Percentiles rank a stretch among this genome's conserved stretches.
Evolutionary conservation across 2,888 invertebrate genomes (phyloP).

Genomic region (Lepidocyrtoides sp.): DNA sequence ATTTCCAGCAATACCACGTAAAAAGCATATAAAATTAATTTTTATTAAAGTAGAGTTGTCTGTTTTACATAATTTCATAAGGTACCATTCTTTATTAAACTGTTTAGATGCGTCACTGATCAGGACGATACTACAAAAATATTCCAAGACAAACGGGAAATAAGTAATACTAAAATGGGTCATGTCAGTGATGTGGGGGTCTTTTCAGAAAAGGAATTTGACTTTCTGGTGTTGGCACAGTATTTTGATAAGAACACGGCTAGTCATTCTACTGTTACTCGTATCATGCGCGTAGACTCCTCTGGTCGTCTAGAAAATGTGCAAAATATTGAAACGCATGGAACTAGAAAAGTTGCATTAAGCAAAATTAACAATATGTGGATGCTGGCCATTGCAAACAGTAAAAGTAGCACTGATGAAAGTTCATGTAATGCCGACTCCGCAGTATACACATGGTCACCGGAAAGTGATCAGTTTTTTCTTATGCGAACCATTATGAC

Average conservation of each 20-base stretch:
- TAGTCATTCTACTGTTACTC: constrained; percentile 65
- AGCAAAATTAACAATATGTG: constrained; percentile 48
- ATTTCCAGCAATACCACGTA: constrained; percentile 81
- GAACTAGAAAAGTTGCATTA: constrained; percentile 73
- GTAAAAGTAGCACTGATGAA: constrained; percentile 59
- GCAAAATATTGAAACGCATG: constrained; percentile 76
- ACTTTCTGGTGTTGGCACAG: constrained; percentile 81
- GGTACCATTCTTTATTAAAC: neutral
- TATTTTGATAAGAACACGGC: constrained; percentile 73
- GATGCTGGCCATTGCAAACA: constrained; percentile 81
- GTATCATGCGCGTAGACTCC: constrained; percentile 60
- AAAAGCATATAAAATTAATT: constrained; percentile 8
- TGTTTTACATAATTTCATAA: neutral
- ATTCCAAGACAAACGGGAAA: neutral
- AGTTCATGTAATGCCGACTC: constrained; percentile 70
- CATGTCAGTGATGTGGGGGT: constrained; percentile 81
- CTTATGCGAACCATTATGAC: constrained; percentile 78
- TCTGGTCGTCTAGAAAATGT: constrained; percentile 41
- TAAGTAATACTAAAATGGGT: constrained; percentile 64
- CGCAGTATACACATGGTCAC: constrained; percentile 81
- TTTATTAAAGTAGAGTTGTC: no score
- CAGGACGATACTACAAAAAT: constrained; percentile 50
- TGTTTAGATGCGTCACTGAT: constrained; percentile 44
- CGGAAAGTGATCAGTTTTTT: constrained; percentile 52
- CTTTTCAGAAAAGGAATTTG: constrained; percentile 71